Evolutionary conservation across 2,888 invertebrate species (phyloP).

Genomic region (Sepiola atlantica): DNA sequence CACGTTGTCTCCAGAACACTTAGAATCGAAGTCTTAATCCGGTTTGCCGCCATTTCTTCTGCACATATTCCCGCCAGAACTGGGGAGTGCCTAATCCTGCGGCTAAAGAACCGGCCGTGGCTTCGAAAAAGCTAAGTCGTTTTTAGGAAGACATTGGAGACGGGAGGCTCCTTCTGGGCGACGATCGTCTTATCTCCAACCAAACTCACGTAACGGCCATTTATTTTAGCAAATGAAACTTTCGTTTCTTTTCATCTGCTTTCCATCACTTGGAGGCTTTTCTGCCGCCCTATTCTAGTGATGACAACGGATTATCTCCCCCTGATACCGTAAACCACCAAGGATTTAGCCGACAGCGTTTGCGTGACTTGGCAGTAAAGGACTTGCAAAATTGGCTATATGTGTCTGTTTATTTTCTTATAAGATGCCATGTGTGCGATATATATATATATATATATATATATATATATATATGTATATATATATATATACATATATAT

Average conservation of each 20-base stretch:
- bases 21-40: conserved; percentile 21
- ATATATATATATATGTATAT: too few species aligned
- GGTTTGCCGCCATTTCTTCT: neutral
- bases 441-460: too few species aligned
- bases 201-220: conserved; percentile 32
- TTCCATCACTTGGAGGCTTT: conserved; percentile 9
- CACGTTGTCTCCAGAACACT: conserved; percentile 32
- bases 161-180: neutral
- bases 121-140: conserved; percentile 9
- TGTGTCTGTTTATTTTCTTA: neutral
- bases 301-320: conserved; percentile 32
- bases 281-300: neutral
- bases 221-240: conserved; percentile 32
- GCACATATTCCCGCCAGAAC: conserved; percentile 32
- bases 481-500: too few species aligned
- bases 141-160: conserved; percentile 32
- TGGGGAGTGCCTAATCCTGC: neutral
- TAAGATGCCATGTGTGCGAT: neutral
- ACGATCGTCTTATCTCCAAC: neutral
- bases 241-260: conserved; percentile 32
- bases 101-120: conserved; percentile 5
- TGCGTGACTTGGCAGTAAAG: conserved; percentile 32
- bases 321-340: conserved; percentile 11
- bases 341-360: neutral
- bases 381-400: neutral